Percentiles rank a stretch among this genome's conserved stretches.
phyloP scores from a whole-genome alignment of 2,888 invertebrate genomes.

The Macrophya annulata region DNA sequence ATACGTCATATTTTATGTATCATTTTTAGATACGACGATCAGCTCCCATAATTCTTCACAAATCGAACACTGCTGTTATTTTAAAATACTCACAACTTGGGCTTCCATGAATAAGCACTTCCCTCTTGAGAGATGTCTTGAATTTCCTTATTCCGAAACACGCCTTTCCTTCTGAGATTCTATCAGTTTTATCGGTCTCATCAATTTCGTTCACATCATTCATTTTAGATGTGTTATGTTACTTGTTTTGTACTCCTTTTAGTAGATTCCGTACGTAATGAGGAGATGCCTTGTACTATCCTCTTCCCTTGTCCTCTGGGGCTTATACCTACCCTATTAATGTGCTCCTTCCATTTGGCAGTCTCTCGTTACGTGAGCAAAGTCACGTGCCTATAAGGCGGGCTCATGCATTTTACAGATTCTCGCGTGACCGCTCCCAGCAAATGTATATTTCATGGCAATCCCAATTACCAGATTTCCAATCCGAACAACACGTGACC shows the following conservation, averaged over 20 bases:
- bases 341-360: constrained; percentile 15
- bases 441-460: constrained; percentile 54
- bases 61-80: neutral
- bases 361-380: constrained; percentile 12
- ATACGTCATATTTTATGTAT: neutral
- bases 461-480: constrained; percentile 54
- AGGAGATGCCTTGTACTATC: neutral
- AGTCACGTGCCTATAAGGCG: constrained; percentile 35
- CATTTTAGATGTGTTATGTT: neutral
- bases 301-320: neutral
- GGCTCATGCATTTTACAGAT: constrained; percentile 50
- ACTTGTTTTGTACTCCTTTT: neutral
- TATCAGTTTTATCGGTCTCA: neutral
- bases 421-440: constrained; percentile 25
- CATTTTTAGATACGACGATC: neutral
- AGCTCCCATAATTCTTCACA: neutral
- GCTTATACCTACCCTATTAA: constrained; percentile 33
- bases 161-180: neutral
- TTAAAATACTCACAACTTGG: neutral
- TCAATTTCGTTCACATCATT: neutral
- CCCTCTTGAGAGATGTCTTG: neutral
- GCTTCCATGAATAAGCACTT: constrained; percentile 10
- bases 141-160: neutral
- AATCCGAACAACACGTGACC: constrained; percentile 48
- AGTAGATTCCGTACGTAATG: constrained; percentile 12